Base-by-base conservation (phyloP, 2,113 vertebrate genomes). In the Rhynchopsitta pachyrhyncha region DNA sequence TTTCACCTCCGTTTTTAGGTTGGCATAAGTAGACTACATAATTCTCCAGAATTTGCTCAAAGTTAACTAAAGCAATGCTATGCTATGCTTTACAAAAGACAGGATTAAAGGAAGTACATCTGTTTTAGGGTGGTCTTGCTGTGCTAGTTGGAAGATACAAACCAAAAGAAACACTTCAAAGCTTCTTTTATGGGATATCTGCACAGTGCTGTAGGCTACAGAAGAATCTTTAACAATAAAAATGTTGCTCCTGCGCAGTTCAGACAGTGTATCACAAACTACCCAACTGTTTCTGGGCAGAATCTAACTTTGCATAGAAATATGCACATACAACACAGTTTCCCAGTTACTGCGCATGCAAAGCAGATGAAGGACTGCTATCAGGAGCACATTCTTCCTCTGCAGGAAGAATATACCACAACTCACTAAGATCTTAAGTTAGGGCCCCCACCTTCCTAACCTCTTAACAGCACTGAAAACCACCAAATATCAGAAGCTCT, bases 321-420 rank as follows among this genome's bases (percentile, higher is more conserved):
- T 7, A 18, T 4, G 13, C 1, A 0, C 33, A 17, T 5, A 46
- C 31, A 83, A 74, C 7, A 0, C 50, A 59, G 64, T 22, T 69
- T 64, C 66, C 60, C 49, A 29, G 66, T 49, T 73, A 35, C 3
- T 29, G 25, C 22, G 15, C 16, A 13, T 3, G 13, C 0, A 14
- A 57, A 74, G 73, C 47, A 35, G 68, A 78, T 0, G 24, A 76
- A 82, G 49, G 11, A 6, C 31, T 29, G 10, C 0, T 35, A 31
- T 28, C 63, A 66, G 53, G 3, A 71, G 27, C 33, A 29, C 0
- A 6, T 13, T 52, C 53, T 33, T 69, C 33, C 47, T 73, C 5
- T 22, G 42, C 63, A 47, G 68, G 47, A 64, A 37, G 42, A 60
- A 47, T 35, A 20, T 1, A 66, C 2, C 5, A 6, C 14, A 92